Conservation (phyloP, 2,888 invertebrate genomes). For the Amphipoea lucens region DNA sequence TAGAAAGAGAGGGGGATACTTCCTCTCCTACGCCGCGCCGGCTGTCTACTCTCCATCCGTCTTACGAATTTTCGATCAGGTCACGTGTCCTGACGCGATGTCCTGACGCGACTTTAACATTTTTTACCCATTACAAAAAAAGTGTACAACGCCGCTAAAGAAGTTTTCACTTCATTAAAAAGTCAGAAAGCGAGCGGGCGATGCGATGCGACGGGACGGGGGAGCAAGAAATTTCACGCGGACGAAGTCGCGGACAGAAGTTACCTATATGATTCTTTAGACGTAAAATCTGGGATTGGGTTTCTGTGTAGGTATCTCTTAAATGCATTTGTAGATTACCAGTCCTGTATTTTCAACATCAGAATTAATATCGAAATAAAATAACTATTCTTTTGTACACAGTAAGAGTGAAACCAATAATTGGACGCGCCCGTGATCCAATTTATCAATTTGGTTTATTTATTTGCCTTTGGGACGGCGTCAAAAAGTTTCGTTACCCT, state of each 20-base stretch:
- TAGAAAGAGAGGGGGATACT: no score
- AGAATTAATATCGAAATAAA: constrained; percentile 13
- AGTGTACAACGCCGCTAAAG: no score
- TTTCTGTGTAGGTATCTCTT: not conserved
- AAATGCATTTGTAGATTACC: not conserved
- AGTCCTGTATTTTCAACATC: not conserved
- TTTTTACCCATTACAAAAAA: no score
- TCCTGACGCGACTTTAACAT: no score
- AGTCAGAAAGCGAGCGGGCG: not conserved
- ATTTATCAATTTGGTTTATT: constrained; percentile 42
- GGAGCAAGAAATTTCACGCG: not conserved
- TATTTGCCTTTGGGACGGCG: constrained; percentile 33
- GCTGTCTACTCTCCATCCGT: no score
- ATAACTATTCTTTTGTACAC: not conserved
- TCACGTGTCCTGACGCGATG: no score
- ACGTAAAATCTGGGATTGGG: not conserved
- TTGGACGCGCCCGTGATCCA: constrained; percentile 32
- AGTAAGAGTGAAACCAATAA: not conserved
- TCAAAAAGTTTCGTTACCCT: constrained; percentile 45
- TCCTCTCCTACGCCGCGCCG: no score
- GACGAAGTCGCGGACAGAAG: no score
- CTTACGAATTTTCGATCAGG: no score
- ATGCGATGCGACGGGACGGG: not conserved
- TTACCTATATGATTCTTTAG: not conserved
- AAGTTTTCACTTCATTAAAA: no score